Evolutionary conservation across 53 echinoderm and acorn worm genomes (phyloP).

Genomic region (Holothuria leucospilota): DNA sequence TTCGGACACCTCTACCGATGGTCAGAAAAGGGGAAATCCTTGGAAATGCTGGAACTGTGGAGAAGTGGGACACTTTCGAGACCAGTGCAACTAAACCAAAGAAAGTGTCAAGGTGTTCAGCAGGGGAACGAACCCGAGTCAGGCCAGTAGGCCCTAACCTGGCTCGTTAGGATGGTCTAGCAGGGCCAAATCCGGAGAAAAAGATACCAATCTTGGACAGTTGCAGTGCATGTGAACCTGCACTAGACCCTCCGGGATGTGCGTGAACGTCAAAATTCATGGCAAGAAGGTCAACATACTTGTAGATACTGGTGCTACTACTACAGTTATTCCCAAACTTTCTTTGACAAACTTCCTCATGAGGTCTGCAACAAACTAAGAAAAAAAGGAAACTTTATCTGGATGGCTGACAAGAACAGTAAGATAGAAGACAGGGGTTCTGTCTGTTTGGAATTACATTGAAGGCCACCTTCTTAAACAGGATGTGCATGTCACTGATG

Average conservation of each 20-base stretch:
- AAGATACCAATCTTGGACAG: background rate
- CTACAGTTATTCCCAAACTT: no score
- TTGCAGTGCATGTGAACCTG: background rate
- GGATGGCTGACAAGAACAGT: no score
- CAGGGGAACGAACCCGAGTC: background rate
- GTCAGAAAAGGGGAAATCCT: background rate
- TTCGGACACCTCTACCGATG: background rate
- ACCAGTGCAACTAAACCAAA: background rate
- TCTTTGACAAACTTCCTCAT: no score
- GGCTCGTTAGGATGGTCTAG: background rate
- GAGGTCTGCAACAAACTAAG: no score
- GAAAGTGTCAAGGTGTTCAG: background rate
- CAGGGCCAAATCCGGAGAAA: constrained; percentile 5
- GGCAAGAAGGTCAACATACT: no score
- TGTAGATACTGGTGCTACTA: no score
- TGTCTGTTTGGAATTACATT: background rate
- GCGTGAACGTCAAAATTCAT: background rate
- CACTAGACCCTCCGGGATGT: background rate
- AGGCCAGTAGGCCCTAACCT: constrained; percentile 5
- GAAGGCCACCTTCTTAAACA: no score
- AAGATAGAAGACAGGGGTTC: background rate
- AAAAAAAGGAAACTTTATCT: no score
- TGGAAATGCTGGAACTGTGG: constrained; percentile 1
- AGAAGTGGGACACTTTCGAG: constrained; percentile 4
- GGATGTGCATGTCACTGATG: background rate